Evolutionary conservation across 1,140 invertebrate species (phyloP).

Genomic region (Listronotus oregonensis): DNA sequence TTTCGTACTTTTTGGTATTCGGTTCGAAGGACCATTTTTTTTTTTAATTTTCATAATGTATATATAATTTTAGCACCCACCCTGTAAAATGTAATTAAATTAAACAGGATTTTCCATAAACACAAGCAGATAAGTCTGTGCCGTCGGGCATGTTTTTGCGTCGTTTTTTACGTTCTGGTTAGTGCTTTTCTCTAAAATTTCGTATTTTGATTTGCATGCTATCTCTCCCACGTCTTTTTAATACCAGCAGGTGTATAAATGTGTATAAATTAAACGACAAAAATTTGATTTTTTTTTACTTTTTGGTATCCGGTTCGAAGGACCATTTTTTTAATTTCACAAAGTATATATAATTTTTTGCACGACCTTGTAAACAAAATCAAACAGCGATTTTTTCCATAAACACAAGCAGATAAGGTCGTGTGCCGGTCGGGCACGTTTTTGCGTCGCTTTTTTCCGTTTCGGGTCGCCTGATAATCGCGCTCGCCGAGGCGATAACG

Average conservation of each 20-base stretch:
- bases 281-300: too few relatives aligned
- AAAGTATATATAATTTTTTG: too few relatives aligned
- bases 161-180: slow-evolving; percentile 13
- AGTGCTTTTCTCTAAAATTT: too few relatives aligned
- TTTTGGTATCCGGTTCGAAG: not conserved
- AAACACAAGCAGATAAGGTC: slow-evolving; percentile 13
- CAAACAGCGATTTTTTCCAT: slow-evolving; percentile 9
- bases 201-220: too few relatives aligned
- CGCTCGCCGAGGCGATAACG: slow-evolving; percentile 13
- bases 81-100: not conserved
- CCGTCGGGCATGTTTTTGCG: not conserved
- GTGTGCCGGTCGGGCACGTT: not conserved
- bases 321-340: not conserved
- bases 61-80: not conserved
- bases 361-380: not conserved
- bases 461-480: slow-evolving; percentile 16
- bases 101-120: slow-evolving; percentile 5
- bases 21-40: not conserved
- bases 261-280: too few relatives aligned
- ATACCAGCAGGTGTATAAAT: too few relatives aligned
- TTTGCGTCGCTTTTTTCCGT: slow-evolving; percentile 12
- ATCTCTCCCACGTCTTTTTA: too few relatives aligned
- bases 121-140: slow-evolving; percentile 3
- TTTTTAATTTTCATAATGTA: too few relatives aligned
- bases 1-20: too few relatives aligned